A percentile compares a stretch with the other conserved stretches of the same genome.
Conservation (phyloP, 1,140 invertebrate genomes). For the Nasonia longicornis region DNA sequence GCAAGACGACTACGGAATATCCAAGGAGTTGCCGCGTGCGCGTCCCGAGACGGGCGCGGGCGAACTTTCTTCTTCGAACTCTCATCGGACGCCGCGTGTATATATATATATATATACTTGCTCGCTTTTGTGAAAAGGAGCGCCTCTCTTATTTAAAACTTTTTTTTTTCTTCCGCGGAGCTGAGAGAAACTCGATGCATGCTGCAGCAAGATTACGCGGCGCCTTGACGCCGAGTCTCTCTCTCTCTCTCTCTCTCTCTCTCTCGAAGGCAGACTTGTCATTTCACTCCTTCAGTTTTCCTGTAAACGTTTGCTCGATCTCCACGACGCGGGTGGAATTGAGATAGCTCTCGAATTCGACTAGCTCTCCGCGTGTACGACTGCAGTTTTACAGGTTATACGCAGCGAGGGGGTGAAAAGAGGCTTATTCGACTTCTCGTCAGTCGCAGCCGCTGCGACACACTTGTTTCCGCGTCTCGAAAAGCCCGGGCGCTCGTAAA, state of each 20-base stretch:
- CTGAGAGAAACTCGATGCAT: not conserved
- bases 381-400: not conserved
- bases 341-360: not conserved
- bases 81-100: not conserved
- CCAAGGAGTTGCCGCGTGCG: not conserved
- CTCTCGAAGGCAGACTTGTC: not conserved
- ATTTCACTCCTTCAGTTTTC: not conserved
- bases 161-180: not conserved
- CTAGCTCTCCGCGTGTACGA: not conserved
- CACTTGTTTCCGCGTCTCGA: slow-evolving; percentile 7
- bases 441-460: not conserved
- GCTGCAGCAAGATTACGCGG: too few species aligned
- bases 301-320: not conserved
- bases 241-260: too few species aligned
- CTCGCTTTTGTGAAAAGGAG: not conserved
- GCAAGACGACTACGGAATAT: slow-evolving; percentile 35
- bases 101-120: not conserved
- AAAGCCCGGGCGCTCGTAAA: slow-evolving; percentile 7
- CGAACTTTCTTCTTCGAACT: slow-evolving; percentile 28
- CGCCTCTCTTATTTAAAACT: not conserved
- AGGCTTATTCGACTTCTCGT: not conserved
- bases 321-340: not conserved
- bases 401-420: not conserved
- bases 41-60: not conserved
- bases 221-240: not conserved